Percentiles rank a stretch among this genome's conserved stretches.
Evolutionary conservation across 2,113 vertebrate genomes (phyloP).

Genomic region (Sciurus niger): DNA sequence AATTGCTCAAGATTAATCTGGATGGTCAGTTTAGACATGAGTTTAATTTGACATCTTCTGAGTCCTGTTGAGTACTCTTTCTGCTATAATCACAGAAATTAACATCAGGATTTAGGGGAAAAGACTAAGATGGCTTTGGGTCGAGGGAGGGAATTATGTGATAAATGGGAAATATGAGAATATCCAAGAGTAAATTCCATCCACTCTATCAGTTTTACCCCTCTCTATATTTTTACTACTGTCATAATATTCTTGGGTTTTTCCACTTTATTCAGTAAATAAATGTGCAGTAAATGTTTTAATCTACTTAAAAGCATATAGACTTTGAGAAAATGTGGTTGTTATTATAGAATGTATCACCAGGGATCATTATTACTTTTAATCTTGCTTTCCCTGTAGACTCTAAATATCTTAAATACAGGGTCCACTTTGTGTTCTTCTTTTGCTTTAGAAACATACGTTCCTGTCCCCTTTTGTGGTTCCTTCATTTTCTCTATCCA

Average conservation of each 20-base stretch:
- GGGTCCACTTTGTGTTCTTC: background rate
- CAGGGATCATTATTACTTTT: slow-evolving; percentile 11
- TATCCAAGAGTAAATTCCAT: background rate
- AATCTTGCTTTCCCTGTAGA: background rate
- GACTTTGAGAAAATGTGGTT: background rate
- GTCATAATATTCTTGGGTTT: background rate
- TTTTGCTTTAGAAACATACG: slow-evolving; percentile 11
- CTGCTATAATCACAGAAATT: background rate
- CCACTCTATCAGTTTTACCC: background rate
- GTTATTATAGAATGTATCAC: background rate
- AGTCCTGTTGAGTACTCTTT: background rate
- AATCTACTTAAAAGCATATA: background rate
- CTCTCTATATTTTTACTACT: background rate
- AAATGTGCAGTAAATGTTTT: background rate
- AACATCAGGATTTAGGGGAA: background rate
- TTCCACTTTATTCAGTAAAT: background rate
- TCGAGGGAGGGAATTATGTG: background rate
- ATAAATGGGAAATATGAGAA: background rate
- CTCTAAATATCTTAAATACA: background rate
- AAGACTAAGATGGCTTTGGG: background rate
- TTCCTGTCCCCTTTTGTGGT: background rate
- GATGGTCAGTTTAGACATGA: background rate
- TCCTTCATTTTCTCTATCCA: background rate
- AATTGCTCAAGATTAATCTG: slow-evolving; percentile 5
- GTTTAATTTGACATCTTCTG: background rate